Conservation (phyloP, 1,140 invertebrate species). For the Phenacoccus solenopsis region DNA sequence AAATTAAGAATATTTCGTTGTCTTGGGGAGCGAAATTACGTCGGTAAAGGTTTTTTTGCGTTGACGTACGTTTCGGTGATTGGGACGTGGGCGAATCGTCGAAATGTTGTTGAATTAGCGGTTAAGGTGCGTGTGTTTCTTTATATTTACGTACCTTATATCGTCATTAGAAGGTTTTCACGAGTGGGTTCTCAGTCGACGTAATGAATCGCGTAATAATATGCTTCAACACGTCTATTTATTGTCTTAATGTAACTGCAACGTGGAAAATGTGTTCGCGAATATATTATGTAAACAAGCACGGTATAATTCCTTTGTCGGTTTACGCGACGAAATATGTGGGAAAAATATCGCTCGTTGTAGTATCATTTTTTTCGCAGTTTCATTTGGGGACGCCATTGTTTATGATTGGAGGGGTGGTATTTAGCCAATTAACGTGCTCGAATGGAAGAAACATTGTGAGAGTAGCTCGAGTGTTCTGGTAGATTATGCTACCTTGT, state of each 20-base stretch:
- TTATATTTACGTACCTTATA: no score
- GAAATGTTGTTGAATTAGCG: no score
- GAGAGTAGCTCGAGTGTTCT: no score
- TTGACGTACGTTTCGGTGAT: no score
- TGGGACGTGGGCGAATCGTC: no score
- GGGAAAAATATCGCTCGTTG: neutral
- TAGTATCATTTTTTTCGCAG: neutral
- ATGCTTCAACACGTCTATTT: slow-evolving; percentile 15
- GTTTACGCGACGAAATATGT: neutral
- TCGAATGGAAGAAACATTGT: no score
- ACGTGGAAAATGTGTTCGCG: slow-evolving; percentile 5
- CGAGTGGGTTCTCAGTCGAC: neutral
- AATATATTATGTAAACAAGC: slow-evolving; percentile 5
- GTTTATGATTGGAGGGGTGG: neutral
- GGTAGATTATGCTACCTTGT: no score
- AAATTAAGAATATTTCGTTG: no score
- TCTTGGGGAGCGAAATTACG: no score
- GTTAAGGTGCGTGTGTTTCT: no score
- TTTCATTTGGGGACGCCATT: neutral
- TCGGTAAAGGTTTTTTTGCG: no score
- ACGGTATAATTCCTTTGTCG: no score
- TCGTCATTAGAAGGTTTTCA: neutral
- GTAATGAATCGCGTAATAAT: neutral
- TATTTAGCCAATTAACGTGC: neutral
- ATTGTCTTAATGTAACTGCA: slow-evolving; percentile 4